Conservation (phyloP, 2,888 invertebrate species). For the Heteropelma amictum region DNA sequence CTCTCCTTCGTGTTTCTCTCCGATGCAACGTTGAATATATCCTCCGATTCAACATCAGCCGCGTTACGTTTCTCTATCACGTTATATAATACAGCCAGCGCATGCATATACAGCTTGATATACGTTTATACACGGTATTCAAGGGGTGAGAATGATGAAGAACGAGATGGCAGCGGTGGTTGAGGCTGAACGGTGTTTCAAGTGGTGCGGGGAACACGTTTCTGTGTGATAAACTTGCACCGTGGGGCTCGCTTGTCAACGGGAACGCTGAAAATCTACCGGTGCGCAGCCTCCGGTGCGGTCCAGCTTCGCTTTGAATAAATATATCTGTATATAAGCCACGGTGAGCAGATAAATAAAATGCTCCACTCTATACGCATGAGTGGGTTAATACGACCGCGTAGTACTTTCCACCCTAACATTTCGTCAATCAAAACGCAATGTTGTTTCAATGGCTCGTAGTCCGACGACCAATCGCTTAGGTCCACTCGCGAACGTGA, state of each 20-base stretch:
- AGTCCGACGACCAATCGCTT: neutral
- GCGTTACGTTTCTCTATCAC: conserved; percentile 39
- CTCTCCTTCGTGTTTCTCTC: conserved; percentile 19
- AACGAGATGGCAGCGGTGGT: conserved; percentile 11
- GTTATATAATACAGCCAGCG: conserved; percentile 25
- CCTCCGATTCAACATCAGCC: conserved; percentile 40
- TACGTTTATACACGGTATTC: neutral
- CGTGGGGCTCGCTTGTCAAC: conserved; percentile 73
- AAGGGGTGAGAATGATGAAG: conserved; percentile 27
- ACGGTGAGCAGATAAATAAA: neutral
- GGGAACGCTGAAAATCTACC: conserved; percentile 48
- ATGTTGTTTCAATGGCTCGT: neutral
- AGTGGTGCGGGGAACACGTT: conserved; percentile 43
- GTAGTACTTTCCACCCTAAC: neutral
- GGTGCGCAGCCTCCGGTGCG: conserved; percentile 10
- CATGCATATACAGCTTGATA: neutral
- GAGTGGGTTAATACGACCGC: too few relatives aligned
- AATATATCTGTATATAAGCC: neutral
- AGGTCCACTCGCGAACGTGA: too few relatives aligned
- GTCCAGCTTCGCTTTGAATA: neutral
- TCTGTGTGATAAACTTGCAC: conserved; percentile 70
- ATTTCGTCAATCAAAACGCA: neutral
- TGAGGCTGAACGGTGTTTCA: conserved; percentile 12
- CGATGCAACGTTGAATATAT: conserved; percentile 60
- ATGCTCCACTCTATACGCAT: too few relatives aligned